Evolutionary conservation across 1,140 invertebrate genomes (phyloP).

Genomic region (Lanistes nyassanus): DNA sequence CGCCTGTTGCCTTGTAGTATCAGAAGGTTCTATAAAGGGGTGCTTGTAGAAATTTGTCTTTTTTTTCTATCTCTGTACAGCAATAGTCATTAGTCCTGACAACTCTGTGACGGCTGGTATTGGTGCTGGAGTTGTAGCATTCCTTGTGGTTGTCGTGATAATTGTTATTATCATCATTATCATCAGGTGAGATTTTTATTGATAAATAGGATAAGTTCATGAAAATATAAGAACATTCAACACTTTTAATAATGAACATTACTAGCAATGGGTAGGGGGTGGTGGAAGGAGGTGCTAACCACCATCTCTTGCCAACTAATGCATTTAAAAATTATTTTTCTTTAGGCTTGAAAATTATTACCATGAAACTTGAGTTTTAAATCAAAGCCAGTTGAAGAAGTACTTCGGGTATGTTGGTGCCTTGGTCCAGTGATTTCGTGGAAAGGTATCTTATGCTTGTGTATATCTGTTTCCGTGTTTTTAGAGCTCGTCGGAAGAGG

Average conservation of each 20-base stretch:
- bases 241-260: too few relatives aligned
- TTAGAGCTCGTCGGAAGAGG: not conserved
- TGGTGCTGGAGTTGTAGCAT: conserved; percentile 2
- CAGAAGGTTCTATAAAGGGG: not conserved
- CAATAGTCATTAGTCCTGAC: not conserved
- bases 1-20: not conserved
- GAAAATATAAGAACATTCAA: too few relatives aligned
- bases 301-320: too few relatives aligned
- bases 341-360: not conserved
- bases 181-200: not conserved
- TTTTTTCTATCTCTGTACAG: not conserved
- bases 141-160: not conserved
- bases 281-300: too few relatives aligned
- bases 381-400: not conserved
- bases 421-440: too few relatives aligned
- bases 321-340: not conserved
- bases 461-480: not conserved
- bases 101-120: not conserved
- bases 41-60: not conserved
- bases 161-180: conserved; percentile 9
- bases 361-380: not conserved
- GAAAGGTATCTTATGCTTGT: too few relatives aligned
- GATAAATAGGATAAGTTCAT: too few relatives aligned
- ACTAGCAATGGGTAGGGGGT: too few relatives aligned
- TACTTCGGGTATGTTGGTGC: not conserved